Evolutionary conservation across 2,113 vertebrate species (phyloP).

Genomic region (Anas platyrhynchos): DNA sequence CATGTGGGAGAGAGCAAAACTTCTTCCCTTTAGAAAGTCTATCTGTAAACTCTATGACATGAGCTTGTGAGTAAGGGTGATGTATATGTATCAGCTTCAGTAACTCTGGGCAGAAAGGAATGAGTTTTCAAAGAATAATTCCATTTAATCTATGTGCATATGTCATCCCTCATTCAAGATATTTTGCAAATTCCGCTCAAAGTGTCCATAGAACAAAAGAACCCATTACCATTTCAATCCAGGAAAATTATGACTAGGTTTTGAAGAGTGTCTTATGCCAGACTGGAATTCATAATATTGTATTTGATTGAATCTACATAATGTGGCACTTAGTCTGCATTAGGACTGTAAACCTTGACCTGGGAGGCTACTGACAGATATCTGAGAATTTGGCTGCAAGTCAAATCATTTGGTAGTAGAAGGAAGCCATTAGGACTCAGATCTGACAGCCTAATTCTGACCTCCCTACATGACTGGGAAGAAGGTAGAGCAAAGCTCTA

Average conservation of each 20-base stretch:
- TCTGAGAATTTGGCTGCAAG: neutral
- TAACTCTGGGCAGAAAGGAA: neutral
- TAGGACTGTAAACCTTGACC: neutral
- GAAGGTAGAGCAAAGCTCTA: neutral
- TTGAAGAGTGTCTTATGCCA: neutral
- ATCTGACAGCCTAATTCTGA: neutral
- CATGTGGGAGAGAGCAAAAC: neutral
- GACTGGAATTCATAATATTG: neutral
- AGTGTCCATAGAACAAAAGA: neutral
- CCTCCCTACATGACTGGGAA: fast-evolving
- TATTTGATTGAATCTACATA: neutral
- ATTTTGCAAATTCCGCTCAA: neutral
- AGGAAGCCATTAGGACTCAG: no score
- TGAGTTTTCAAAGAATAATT: neutral
- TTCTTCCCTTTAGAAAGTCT: neutral
- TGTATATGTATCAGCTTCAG: neutral
- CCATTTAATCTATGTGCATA: neutral
- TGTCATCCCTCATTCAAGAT: neutral
- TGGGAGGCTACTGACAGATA: neutral
- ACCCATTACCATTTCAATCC: neutral
- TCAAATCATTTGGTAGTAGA: neutral
- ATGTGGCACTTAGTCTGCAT: neutral
- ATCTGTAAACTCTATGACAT: neutral
- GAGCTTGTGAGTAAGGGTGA: neutral
- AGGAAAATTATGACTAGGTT: neutral